phyloP scores from a whole-genome alignment of 2,797 vertebrate species.

The Scolopax rusticola region DNA sequence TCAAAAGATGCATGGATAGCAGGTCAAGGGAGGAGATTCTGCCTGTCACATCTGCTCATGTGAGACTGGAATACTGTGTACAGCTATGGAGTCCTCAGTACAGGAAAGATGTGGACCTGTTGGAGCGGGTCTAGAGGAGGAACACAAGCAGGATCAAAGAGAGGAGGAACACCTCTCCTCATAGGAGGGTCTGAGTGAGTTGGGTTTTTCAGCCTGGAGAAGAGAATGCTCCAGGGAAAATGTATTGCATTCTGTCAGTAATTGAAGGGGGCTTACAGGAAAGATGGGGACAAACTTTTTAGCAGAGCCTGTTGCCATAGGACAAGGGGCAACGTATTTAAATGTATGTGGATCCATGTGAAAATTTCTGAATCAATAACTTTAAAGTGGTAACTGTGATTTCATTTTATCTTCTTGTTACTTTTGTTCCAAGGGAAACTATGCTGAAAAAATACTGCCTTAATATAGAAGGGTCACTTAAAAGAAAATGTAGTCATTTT shows the following conservation, averaged over 20 bases:
- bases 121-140: not conserved
- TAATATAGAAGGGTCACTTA: not conserved
- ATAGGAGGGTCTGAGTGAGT: too few species aligned
- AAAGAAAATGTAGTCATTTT: not conserved
- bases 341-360: not conserved
- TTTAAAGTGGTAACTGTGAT: not conserved
- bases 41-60: not conserved
- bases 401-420: not conserved
- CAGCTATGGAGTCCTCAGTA: too few species aligned
- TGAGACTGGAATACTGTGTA: not conserved
- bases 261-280: not conserved
- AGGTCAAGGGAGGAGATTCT: not conserved
- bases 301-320: not conserved
- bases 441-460: not conserved
- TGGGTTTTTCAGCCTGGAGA: not conserved
- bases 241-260: not conserved
- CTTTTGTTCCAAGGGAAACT: not conserved
- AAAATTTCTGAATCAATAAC: not conserved
- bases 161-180: not conserved
- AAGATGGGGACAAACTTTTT: not conserved
- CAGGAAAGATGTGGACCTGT: too few species aligned
- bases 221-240: not conserved
- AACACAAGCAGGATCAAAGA: not conserved
- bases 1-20: not conserved
- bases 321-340: not conserved